Base-by-base conservation (phyloP, 2,797 vertebrate genomes). In the Tarsius wallacei region DNA sequence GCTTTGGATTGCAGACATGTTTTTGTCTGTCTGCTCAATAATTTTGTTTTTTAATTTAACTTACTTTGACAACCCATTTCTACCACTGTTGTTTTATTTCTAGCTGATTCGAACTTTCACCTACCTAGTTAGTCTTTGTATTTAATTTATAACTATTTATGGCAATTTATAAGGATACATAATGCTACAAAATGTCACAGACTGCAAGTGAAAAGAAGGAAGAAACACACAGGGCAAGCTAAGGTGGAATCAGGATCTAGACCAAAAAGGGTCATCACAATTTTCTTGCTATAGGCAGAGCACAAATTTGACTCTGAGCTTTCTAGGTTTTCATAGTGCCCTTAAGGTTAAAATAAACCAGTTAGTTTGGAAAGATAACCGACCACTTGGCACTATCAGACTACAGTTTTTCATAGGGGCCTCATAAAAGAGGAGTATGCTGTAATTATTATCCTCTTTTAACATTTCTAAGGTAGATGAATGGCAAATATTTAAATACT, bases 81-180 rank as follows among this genome's bases (percentile, higher is more conserved):
- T 95, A 33, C 17, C 15, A 78, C 36, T 73, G 24, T 73, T 89
- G 49, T 22, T 8, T 89, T 87, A 42, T 73, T 78, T 78, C 17
- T 84, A 74, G n/a, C 16, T 71, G 71, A 94, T 78, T 88, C 19
- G 59, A 17, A 61, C n/a, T 93, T 90, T 93, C n/a, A 66, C 15
- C 22, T 91, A 22, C 24, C 28, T 70, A 57, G 17, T 83, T 85
- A 42, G n/a, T 80, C 73, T 89, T n/a, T 96, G 16, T 96, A 47
- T 95, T 95, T 93, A 51, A 85, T 81, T 68, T 91, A 28, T 88
- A 61, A 55, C 16, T 73, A 26, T 55, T 83, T 87, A 91, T 87
- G 78, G 42, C 28, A 80, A 28, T 73, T 88, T 74, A n/a, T 80
- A 88, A 91, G 57, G 42, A 76, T 90, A 9, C 42, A 55, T 82